These are phyloP conservation scores for Marmota monax DNA, from an alignment of 2,113 vertebrate genomes.

Conservation along the genomic window DNA sequence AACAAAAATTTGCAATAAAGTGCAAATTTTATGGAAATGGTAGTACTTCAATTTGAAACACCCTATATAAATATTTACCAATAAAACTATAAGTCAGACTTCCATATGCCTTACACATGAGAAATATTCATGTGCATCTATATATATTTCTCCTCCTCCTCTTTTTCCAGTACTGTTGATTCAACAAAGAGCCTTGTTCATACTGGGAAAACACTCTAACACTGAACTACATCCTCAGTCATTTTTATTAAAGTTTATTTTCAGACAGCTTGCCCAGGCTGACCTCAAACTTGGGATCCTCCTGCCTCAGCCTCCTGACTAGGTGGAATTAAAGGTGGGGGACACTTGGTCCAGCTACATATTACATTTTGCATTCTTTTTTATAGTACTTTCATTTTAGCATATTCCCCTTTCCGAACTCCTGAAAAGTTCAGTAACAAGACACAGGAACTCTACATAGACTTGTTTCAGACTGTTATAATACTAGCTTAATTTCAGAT, in stretches of 20 bases:
- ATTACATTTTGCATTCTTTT: background rate
- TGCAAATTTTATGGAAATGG: background rate
- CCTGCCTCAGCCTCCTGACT: no score
- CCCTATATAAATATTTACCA: background rate
- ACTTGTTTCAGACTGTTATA: background rate
- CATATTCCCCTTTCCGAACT: background rate
- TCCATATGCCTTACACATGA: background rate
- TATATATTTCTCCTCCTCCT: background rate
- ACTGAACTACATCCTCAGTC: no score
- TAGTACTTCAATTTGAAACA: background rate
- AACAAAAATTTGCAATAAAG: slow-evolving; percentile 7
- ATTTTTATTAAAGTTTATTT: no score
- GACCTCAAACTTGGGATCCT: no score
- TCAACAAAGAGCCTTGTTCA: no score
- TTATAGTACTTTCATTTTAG: background rate
- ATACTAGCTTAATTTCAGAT: background rate
- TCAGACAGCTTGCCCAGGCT: no score
- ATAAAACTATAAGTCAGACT: background rate
- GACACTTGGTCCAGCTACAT: no score
- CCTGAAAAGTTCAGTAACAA: background rate
- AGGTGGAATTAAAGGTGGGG: no score
- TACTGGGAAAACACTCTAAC: no score
- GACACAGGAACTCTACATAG: background rate
- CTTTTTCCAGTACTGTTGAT: no score
- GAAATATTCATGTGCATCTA: background rate